These are phyloP conservation scores for Julus scanicus DNA, from an alignment of 2,888 invertebrate genomes.

Conservation along the genomic window DNA sequence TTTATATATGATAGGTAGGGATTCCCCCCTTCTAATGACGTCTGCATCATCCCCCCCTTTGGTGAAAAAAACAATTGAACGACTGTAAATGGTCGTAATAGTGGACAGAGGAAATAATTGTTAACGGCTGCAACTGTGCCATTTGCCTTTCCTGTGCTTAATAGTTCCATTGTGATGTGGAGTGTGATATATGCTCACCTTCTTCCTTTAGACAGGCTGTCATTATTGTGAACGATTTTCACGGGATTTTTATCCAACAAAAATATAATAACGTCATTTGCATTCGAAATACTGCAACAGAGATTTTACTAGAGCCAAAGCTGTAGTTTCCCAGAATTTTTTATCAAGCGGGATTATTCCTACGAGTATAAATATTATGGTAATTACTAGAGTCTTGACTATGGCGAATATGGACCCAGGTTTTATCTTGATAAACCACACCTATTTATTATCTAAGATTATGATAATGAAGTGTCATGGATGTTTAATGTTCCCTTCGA, in stretches of 20 bases:
- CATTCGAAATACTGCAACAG: neutral
- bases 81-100: slow-evolving; percentile 36
- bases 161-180: neutral
- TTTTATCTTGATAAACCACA: neutral
- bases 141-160: slow-evolving; percentile 24
- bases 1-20: neutral
- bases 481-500: too few species aligned
- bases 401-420: neutral
- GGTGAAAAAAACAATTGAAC: slow-evolving; percentile 12
- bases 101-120: slow-evolving; percentile 31
- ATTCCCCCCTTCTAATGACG: neutral
- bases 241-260: neutral
- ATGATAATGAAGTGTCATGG: too few species aligned
- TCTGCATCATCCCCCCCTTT: slow-evolving; percentile 26
- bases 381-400: neutral
- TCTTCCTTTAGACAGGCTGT: neutral
- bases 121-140: slow-evolving; percentile 19
- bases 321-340: neutral
- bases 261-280: neutral
- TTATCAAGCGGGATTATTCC: neutral
- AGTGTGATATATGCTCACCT: neutral
- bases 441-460: neutral
- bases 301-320: neutral
- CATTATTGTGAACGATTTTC: neutral
- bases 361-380: neutral